These are phyloP conservation scores for Phymanthus crucifer DNA, from an alignment of 92 coral and sea anemone genomes.

Conservation along the genomic window DNA sequence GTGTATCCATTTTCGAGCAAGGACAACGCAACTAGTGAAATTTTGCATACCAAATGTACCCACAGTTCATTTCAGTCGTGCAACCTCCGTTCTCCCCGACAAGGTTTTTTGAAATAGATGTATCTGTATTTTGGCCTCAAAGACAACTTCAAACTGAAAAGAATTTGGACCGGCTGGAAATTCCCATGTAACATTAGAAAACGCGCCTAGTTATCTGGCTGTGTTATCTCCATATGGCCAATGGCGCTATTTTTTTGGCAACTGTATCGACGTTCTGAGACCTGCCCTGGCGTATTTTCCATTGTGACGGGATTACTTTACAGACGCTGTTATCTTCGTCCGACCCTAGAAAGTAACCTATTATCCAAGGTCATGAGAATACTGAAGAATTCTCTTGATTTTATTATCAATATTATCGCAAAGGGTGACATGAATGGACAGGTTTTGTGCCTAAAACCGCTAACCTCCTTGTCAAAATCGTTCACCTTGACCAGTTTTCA, in stretches of 20 bases:
- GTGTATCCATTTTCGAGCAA: no score
- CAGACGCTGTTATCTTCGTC: not conserved
- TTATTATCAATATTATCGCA: not conserved
- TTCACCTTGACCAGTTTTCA: not conserved
- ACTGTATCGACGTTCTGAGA: not conserved
- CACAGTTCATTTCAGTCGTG: no score
- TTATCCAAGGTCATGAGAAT: slow-evolving; percentile 6
- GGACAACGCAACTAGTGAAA: no score
- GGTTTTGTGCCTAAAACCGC: not conserved
- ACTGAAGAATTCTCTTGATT: not conserved
- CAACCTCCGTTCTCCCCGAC: no score
- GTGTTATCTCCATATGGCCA: not conserved
- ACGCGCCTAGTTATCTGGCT: not conserved
- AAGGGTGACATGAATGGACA: not conserved
- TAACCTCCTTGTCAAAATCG: not conserved
- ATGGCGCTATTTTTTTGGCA: not conserved
- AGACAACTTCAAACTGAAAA: not conserved
- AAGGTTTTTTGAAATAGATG: no score
- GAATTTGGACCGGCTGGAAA: not conserved
- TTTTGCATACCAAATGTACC: no score
- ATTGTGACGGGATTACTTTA: not conserved
- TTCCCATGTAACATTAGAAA: not conserved
- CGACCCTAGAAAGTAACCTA: not conserved
- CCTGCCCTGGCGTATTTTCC: not conserved
- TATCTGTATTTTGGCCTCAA: not conserved